These are phyloP conservation scores for Lepilemur ruficaudatus DNA, from an alignment of 2,797 vertebrate species.

Conservation along the genomic window DNA sequence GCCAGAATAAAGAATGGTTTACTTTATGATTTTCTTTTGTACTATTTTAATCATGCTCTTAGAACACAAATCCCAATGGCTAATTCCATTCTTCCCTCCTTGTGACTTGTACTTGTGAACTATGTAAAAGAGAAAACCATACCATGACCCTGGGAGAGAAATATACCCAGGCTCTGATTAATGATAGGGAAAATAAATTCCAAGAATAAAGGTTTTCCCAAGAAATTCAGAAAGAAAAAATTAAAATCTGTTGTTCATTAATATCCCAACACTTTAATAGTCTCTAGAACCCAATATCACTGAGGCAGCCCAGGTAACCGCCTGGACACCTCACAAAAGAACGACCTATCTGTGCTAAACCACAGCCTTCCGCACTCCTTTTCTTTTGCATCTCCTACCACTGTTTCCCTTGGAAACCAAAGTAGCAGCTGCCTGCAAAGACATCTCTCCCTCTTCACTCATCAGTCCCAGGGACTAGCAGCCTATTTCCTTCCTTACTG, in stretches of 20 bases:
- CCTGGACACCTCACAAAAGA: not conserved
- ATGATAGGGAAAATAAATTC: not conserved
- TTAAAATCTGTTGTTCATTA: not conserved
- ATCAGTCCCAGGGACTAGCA: slow-evolving; percentile 29
- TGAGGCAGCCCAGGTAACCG: not conserved
- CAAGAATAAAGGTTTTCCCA: not conserved
- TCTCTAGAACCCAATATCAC: not conserved
- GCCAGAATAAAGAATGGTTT: not conserved
- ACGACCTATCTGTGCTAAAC: slow-evolving; percentile 47
- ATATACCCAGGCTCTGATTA: not conserved
- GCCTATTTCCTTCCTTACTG: slow-evolving; percentile 24
- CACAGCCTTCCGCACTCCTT: slow-evolving; percentile 57
- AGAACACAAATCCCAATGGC: not conserved
- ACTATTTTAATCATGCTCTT: not conserved
- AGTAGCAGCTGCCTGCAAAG: slow-evolving; percentile 56
- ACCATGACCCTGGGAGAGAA: not conserved
- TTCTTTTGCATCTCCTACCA: slow-evolving; percentile 43
- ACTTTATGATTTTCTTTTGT: not conserved
- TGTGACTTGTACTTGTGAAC: not conserved
- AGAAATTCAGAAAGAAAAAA: slow-evolving; percentile 35
- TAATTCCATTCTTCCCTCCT: slow-evolving; percentile 11
- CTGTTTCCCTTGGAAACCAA: slow-evolving; percentile 79
- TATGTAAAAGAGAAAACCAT: not conserved
- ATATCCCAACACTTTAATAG: not conserved
- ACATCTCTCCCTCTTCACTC: slow-evolving; percentile 42